Percentiles rank a stretch among this genome's conserved stretches.
phyloP scores from a whole-genome alignment of 2,113 vertebrate genomes.

The Pseudorhombus dupliciocellatus region DNA sequence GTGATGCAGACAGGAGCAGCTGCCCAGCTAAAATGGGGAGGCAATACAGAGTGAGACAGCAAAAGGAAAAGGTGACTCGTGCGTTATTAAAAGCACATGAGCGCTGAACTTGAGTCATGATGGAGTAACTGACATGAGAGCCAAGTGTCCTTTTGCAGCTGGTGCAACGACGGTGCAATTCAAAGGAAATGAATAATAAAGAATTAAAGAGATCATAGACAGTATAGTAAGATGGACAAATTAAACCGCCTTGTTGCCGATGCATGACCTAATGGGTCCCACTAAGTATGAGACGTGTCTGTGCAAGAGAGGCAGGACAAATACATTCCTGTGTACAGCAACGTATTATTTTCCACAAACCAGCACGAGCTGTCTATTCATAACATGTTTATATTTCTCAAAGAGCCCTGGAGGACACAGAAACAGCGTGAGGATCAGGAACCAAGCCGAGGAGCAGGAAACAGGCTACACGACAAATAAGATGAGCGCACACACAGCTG shows the following conservation, averaged over 20 bases:
- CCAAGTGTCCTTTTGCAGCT: conserved; percentile 19
- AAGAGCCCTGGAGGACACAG: neutral
- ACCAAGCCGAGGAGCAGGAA: conserved; percentile 19
- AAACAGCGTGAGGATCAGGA: conserved; percentile 12
- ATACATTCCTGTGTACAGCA: neutral
- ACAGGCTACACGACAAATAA: neutral
- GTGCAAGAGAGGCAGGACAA: neutral
- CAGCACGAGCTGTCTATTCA: neutral
- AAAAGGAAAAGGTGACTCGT: conserved; percentile 15
- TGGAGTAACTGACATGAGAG: conserved; percentile 19
- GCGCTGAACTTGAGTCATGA: conserved; percentile 31
- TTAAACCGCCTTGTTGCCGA: too few species aligned
- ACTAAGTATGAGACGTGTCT: too few species aligned
- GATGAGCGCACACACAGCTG: conserved; percentile 30
- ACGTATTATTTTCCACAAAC: conserved; percentile 4
- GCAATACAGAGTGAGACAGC: conserved; percentile 9
- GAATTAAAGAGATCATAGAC: neutral
- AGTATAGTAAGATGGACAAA: too few species aligned
- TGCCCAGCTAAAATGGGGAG: neutral
- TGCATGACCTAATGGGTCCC: too few species aligned
- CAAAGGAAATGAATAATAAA: neutral
- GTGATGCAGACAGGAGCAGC: neutral
- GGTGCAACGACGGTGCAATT: neutral
- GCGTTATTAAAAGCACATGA: conserved; percentile 47
- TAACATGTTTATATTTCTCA: conserved; percentile 18